Evolutionary conservation across 2,797 vertebrate species (phyloP), one percentile per base, ranked within the genome.

Genomic region (Denticeps clupeoides): DNA sequence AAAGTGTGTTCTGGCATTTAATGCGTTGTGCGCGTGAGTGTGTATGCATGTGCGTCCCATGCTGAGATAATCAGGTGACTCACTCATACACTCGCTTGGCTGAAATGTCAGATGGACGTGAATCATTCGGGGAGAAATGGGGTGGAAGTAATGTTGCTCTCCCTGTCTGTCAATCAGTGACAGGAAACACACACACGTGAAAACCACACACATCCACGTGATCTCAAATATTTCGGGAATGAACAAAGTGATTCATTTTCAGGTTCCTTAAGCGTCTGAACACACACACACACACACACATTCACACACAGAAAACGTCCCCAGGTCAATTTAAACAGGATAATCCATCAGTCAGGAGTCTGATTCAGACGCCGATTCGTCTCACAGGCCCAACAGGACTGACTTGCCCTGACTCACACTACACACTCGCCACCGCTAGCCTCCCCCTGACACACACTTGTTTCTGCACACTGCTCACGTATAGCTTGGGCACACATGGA

Each of bases 91-190:
- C 57, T 27, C 31, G 41, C 49, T 51, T 49, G 32, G 26, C 16
- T 22, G 5, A 49, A 55, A 64, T 61, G 62, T 47, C 58, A 63
- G 26, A 12, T 38, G 40, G 46, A 57, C 49, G 56, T 64, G 55
- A 64, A 61, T 61, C 55, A 58, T 25, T 43, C 47, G 45, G 41
- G 27, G 45, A 45, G 45, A 64, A 55, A 60, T 62, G 54, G 49
- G 51, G 51, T 56, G 49, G 49, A 55, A 62, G 40, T 59, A 55
- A 69, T 65, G 53, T 58, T 26, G 21, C 56, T 64, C 41, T 48
- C 19, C 41, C 37, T 19, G 45, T 22, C 45, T 60, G 58, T 41
- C 52, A 58, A 42, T 64, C 62, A 58, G 45, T 18, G 22, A 29
- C 41, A 12, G 13, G 41, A 48, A 22, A 41, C 25, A 46, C 24